Percentiles rank a stretch among this genome's conserved stretches.
Evolutionary conservation across 2,113 vertebrate genomes (phyloP).

Genomic region (Syngnathus floridae): DNA sequence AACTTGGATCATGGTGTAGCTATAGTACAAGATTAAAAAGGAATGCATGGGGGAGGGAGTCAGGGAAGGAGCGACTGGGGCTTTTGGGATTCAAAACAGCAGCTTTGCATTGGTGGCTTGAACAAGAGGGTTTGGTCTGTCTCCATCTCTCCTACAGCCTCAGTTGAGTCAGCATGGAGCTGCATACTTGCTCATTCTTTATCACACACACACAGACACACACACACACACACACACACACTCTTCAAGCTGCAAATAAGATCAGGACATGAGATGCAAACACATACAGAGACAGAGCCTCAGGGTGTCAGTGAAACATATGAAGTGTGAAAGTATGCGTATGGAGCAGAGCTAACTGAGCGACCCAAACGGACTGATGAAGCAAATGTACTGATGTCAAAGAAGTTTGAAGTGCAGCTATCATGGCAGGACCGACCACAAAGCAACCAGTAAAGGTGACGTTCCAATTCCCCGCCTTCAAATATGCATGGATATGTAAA

Average conservation of each 20-base stretch:
- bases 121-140: slow-evolving; percentile 51
- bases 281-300: slow-evolving; percentile 1
- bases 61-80: slow-evolving; percentile 9
- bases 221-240: slow-evolving; percentile 16
- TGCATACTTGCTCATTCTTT: slow-evolving; percentile 15
- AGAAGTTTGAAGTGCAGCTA: slow-evolving; percentile 54
- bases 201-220: slow-evolving; percentile 15
- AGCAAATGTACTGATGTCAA: slow-evolving; percentile 42
- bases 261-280: slow-evolving; percentile 22
- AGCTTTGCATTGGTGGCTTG: slow-evolving; percentile 53
- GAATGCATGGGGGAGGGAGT: slow-evolving; percentile 11
- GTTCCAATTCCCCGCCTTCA: background rate
- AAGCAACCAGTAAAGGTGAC: slow-evolving; percentile 65
- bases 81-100: slow-evolving; percentile 21
- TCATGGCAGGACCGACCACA: slow-evolving; percentile 54
- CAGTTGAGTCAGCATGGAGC: slow-evolving; percentile 20
- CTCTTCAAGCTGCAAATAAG: slow-evolving; percentile 20
- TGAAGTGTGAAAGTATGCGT: slow-evolving; percentile 7
- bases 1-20: slow-evolving; percentile 44
- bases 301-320: slow-evolving; percentile 26
- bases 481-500: background rate
- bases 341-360: slow-evolving; percentile 7
- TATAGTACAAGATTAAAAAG: slow-evolving; percentile 38
- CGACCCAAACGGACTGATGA: slow-evolving; percentile 4
- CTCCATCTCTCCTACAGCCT: slow-evolving; percentile 41